Conservation (phyloP, 2,797 vertebrate species). For the Malacoraja senta region DNA sequence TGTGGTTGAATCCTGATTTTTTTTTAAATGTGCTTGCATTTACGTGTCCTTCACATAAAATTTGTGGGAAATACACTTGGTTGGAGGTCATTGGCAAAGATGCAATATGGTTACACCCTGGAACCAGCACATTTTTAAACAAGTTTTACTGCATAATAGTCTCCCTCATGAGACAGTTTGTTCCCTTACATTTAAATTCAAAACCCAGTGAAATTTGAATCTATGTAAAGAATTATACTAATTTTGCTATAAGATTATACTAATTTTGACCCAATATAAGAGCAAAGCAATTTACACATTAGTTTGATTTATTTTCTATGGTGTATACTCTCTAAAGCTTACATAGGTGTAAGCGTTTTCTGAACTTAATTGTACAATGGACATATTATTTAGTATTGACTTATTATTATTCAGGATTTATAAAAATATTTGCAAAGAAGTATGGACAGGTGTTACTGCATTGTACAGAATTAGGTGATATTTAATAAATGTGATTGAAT, state of each 20-base stretch:
- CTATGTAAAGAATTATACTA: neutral
- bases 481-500: neutral
- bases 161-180: neutral
- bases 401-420: slow-evolving; percentile 1
- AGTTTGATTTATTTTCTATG: neutral
- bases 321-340: neutral
- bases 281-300: neutral
- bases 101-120: slow-evolving; percentile 35
- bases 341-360: neutral
- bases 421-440: neutral
- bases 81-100: slow-evolving; percentile 7
- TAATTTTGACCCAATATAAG: neutral
- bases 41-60: slow-evolving; percentile 30
- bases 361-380: neutral
- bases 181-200: neutral
- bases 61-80: slow-evolving; percentile 29
- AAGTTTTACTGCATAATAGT: slow-evolving; percentile 37
- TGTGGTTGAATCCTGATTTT: neutral
- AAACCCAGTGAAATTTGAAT: neutral
- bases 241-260: neutral
- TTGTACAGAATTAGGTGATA: neutral
- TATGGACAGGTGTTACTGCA: neutral
- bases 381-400: neutral
- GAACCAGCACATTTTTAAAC: slow-evolving; percentile 30
- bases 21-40: slow-evolving; percentile 35